Percentiles rank a stretch among this genome's conserved stretches.
phyloP scores from a whole-genome alignment of 2,797 vertebrate species.

The Enteromius paludinosus region DNA sequence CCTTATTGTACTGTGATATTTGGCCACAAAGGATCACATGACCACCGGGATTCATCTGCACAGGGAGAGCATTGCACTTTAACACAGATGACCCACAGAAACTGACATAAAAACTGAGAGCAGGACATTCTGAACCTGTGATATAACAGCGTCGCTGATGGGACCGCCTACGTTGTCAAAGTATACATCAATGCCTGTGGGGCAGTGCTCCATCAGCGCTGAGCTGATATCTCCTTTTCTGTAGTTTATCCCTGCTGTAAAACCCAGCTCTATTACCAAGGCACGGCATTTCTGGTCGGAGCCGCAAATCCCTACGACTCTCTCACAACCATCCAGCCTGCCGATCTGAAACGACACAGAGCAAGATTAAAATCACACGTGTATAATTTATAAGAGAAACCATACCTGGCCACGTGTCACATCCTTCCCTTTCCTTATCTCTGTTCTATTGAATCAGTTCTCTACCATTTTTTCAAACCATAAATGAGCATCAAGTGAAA shows the following conservation, averaged over 20 bases:
- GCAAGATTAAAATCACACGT: background rate
- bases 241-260: conserved; percentile 90
- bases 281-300: conserved; percentile 87
- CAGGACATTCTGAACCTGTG: conserved; percentile 79
- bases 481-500: background rate
- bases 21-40: conserved; percentile 94
- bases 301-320: conserved; percentile 93
- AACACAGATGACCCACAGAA: background rate
- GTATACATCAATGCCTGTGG: conserved; percentile 89
- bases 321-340: conserved; percentile 86
- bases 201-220: conserved; percentile 83
- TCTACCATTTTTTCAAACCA: background rate
- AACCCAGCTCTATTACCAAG: conserved; percentile 87
- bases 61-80: background rate
- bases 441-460: too few species aligned
- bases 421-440: too few species aligned
- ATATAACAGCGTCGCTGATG: conserved; percentile 88
- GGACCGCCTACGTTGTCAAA: conserved; percentile 96
- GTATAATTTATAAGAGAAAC: background rate
- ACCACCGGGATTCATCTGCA: conserved; percentile 88
- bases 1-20: conserved; percentile 97
- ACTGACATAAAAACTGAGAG: background rate
- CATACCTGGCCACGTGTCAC: too few species aligned
- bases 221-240: conserved; percentile 78
- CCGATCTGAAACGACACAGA: conserved; percentile 79